Evolutionary conservation across 2,797 vertebrate genomes (phyloP), one percentile per base, ranked within the genome.

Genomic region (Leptodactylus fallax): DNA sequence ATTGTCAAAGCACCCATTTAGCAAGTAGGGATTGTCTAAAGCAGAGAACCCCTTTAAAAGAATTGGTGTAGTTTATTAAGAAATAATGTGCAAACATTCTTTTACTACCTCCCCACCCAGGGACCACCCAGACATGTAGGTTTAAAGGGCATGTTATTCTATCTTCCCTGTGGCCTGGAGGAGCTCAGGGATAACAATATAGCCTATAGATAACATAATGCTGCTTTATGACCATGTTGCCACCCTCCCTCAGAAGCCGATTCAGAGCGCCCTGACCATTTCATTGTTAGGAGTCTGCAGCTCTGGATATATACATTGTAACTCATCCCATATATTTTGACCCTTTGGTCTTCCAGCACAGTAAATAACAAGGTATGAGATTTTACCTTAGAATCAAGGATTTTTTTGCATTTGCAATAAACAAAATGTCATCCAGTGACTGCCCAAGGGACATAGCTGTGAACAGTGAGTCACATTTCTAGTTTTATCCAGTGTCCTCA

Each of bases 401-500:
- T 60, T 61, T 36, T 71, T 47, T 17, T 80, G 27, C 81, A 47
- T 67, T 71, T 60, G 12, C 72, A 51, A 25, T 10, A 14, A 10
- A 69, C 63, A 84, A 49, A 12, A 84, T 49, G 61, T 56, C 25
- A 45, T 53, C 10, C 19, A 82, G 49, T 27, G 16, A 61, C 71
- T 23, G 78, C n/a, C 77, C 81, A 56, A n/a, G 47, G 23, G 23
- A 80, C 53, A 17, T 27, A 72, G 23, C 58, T 61, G 63, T 60
- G 45, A 47, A 23, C 56, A 13, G 56, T 81, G 45, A 81, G 82
- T 85, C 76, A 80, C 19, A 36, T 27, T 60, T 79, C 67, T 36
- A 55, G 65, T 81, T 65, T 79, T 85, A 23, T 45, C 45, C 67
- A 19, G 23, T 45, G 78, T 72, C 69, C 83, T 89, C 83, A 78